Percentiles rank a stretch among this genome's conserved stretches.
These are phyloP conservation scores for Dasysyrphus albostriatus DNA, from an alignment of 2,888 invertebrate genomes.

Conservation along the genomic window DNA sequence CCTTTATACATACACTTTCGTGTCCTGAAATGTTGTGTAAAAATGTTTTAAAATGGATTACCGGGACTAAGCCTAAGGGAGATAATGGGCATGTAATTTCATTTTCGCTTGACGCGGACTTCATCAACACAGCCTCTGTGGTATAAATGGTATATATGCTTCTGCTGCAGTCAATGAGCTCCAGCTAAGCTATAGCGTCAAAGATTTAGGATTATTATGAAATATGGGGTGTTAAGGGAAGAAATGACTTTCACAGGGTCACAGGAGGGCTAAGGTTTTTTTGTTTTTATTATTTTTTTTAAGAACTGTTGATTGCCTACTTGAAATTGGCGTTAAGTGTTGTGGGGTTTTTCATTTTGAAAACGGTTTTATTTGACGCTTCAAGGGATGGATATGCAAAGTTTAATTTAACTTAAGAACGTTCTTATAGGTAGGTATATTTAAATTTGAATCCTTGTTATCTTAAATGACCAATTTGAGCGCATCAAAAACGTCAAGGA, in stretches of 20 bases:
- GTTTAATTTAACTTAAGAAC: constrained; percentile 16
- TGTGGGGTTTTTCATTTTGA: not conserved
- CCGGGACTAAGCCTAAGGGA: constrained; percentile 47
- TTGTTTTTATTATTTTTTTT: not conserved
- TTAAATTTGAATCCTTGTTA: constrained; percentile 8
- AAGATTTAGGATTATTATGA: constrained; percentile 52
- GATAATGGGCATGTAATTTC: constrained; percentile 60
- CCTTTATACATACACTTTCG: constrained; percentile 38
- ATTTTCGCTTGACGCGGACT: constrained; percentile 49
- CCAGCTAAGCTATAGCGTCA: constrained; percentile 22
- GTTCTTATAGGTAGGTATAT: not conserved
- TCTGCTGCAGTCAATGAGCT: constrained; percentile 4
- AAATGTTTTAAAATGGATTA: constrained; percentile 68
- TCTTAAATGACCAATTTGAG: constrained; percentile 16
- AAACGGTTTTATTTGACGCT: not conserved
- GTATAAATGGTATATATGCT: constrained; percentile 22
- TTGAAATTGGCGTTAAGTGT: constrained; percentile 1
- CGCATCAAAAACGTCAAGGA: constrained; percentile 6
- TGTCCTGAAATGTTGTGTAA: constrained; percentile 48
- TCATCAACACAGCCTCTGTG: constrained; percentile 65
- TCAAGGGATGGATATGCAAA: not conserved
- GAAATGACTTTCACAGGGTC: constrained; percentile 31
- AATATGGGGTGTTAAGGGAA: constrained; percentile 10
- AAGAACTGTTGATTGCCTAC: constrained; percentile 42
- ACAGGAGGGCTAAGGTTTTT: not conserved